Conservation (phyloP, 2,113 vertebrate species). For the Pedionomus torquatus region DNA sequence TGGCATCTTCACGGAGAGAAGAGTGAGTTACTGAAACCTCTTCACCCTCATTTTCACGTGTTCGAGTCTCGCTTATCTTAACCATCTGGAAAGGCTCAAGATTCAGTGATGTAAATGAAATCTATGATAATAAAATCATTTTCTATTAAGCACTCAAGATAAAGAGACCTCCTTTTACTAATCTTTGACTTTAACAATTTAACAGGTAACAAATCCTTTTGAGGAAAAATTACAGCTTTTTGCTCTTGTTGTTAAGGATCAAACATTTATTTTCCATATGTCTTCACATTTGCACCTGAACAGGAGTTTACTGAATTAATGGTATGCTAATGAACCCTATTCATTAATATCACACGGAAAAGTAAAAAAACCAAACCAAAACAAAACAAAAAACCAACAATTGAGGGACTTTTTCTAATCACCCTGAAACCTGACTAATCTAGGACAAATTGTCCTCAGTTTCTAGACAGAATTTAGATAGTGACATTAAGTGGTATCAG, state of each 20-base stretch:
- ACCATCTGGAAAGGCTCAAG: background rate
- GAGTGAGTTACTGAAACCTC: background rate
- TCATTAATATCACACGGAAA: background rate
- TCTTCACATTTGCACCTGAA: background rate
- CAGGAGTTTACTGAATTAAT: background rate
- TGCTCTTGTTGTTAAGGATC: background rate
- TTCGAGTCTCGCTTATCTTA: background rate
- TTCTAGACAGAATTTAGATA: slow-evolving; percentile 9
- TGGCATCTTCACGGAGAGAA: background rate
- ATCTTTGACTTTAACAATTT: background rate
- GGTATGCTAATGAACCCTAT: background rate
- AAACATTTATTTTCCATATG: background rate
- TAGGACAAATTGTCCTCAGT: background rate
- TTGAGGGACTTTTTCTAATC: background rate
- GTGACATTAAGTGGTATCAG: background rate
- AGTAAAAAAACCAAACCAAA: background rate
- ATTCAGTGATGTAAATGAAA: background rate
- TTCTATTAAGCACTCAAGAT: background rate
- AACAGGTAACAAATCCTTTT: background rate
- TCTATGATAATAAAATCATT: background rate
- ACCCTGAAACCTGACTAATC: background rate
- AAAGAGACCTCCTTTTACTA: background rate
- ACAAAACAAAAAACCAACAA: background rate
- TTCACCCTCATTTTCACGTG: background rate
- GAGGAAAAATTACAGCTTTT: background rate